A percentile compares a stretch with the other conserved stretches of the same genome.
phyloP scores from a whole-genome alignment of 2,113 vertebrate genomes.

The Kryptolebias marmoratus region DNA sequence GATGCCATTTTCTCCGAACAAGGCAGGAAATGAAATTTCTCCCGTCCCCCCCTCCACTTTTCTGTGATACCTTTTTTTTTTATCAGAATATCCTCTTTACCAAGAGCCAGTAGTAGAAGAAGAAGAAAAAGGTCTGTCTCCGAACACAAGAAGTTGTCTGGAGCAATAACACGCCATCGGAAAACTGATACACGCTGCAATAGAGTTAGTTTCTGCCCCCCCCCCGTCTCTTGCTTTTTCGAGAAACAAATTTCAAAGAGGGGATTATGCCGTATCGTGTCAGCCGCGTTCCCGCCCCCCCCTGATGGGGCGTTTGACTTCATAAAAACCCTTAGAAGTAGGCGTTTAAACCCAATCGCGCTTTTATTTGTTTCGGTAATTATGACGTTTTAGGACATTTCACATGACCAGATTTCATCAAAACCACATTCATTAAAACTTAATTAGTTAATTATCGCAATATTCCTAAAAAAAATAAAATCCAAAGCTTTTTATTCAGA shows the following conservation, averaged over 20 bases:
- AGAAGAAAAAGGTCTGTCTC: slow-evolving; percentile 31
- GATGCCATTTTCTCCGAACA: slow-evolving; percentile 90
- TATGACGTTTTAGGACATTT: no score
- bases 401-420: no score
- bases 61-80: slow-evolving; percentile 77
- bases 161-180: slow-evolving; percentile 67
- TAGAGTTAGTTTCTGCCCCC: slow-evolving; percentile 73
- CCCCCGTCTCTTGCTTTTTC: no score
- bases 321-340: slow-evolving; percentile 3
- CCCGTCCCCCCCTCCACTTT: slow-evolving; percentile 7
- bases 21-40: slow-evolving; percentile 97
- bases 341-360: background rate
- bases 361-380: no score
- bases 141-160: slow-evolving; percentile 65
- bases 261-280: slow-evolving; percentile 57
- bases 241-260: slow-evolving; percentile 12
- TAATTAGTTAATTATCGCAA: no score
- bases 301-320: slow-evolving; percentile 27
- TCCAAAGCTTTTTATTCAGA: no score
- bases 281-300: background rate
- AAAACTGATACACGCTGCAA: slow-evolving; percentile 57
- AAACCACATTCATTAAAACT: no score
- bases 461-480: no score
- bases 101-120: slow-evolving; percentile 52
- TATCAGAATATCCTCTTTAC: slow-evolving; percentile 77